These are phyloP conservation scores for Chiloscyllium punctatum DNA, from an alignment of 2,797 vertebrate genomes.

Conservation along the genomic window DNA sequence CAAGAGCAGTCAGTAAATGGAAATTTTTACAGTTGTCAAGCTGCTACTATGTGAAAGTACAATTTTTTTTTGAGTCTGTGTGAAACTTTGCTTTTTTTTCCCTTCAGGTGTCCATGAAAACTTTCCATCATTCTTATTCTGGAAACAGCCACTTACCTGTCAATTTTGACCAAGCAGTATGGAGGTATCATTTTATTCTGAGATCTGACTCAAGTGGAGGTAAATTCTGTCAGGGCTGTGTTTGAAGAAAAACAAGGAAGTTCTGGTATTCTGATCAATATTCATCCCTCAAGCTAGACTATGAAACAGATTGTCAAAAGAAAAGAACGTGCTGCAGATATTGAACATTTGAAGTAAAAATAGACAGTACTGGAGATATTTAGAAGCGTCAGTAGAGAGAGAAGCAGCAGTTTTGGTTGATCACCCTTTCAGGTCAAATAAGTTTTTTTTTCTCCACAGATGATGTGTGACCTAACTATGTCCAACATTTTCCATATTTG, in stretches of 20 bases:
- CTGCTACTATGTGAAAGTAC: neutral
- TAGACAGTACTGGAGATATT: neutral
- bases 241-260: neutral
- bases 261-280: neutral
- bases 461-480: neutral
- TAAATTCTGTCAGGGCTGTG: neutral
- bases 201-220: neutral
- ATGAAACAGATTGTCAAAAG: neutral
- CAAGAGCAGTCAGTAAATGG: neutral
- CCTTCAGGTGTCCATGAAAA: neutral
- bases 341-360: neutral
- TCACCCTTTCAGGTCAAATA: neutral
- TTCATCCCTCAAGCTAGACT: neutral
- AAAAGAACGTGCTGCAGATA: neutral
- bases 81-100: neutral
- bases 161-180: neutral
- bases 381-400: neutral
- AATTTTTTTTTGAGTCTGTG: neutral
- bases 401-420: neutral
- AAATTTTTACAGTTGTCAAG: neutral
- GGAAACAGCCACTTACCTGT: neutral
- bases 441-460: neutral
- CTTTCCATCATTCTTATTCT: neutral
- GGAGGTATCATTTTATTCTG: neutral
- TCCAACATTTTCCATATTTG: neutral